These are phyloP conservation scores for Alces alces DNA, from an alignment of 2,113 vertebrate genomes.

Conservation along the genomic window DNA sequence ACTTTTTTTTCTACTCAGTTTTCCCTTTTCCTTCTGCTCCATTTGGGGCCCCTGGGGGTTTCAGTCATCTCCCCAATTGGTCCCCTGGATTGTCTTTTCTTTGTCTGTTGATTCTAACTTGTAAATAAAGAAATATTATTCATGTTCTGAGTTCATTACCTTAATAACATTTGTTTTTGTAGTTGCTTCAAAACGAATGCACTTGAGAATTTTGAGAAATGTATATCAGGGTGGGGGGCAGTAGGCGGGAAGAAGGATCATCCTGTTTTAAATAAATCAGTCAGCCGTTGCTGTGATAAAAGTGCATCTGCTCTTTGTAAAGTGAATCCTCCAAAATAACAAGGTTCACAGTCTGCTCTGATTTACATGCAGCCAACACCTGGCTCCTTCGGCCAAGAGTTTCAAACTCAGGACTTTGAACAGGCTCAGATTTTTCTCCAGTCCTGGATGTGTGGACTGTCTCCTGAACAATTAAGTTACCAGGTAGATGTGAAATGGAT, in stretches of 20 bases:
- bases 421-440: background rate
- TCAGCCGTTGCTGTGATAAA: background rate
- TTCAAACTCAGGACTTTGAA: background rate
- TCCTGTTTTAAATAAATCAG: background rate
- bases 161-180: background rate
- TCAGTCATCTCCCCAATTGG: constrained; percentile 54
- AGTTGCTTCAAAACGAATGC: background rate
- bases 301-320: background rate
- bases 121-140: constrained; percentile 82
- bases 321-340: background rate
- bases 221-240: background rate
- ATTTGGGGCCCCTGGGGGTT: constrained; percentile 51
- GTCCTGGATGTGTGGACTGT: background rate
- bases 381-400: background rate
- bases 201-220: background rate
- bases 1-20: constrained; percentile 70
- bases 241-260: background rate
- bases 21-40: constrained; percentile 35
- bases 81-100: constrained; percentile 45
- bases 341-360: background rate
- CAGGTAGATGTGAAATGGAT: background rate
- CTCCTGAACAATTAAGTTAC: background rate
- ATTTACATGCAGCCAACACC: background rate
- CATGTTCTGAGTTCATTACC: constrained; percentile 38
- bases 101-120: constrained; percentile 77